phyloP scores from a whole-genome alignment of 1,140 invertebrate species.

The Caenorhabditis tropicalis region DNA sequence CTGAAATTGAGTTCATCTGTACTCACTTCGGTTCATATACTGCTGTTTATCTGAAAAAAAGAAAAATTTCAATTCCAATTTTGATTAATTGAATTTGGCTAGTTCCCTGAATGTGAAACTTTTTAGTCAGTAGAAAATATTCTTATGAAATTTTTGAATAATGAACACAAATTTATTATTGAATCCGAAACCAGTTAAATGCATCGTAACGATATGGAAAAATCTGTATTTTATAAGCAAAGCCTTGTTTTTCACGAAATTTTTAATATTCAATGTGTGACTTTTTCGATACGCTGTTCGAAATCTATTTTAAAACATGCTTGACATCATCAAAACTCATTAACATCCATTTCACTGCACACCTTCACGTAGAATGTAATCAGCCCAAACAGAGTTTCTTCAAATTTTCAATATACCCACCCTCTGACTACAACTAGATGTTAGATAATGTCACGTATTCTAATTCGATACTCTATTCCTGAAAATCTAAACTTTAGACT shows the following conservation, averaged over 20 bases:
- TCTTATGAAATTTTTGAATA: too few relatives aligned
- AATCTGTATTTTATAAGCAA: too few relatives aligned
- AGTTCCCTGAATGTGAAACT: too few relatives aligned
- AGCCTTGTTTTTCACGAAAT: neutral
- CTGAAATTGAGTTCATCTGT: too few relatives aligned
- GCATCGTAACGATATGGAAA: too few relatives aligned
- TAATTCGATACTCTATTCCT: neutral
- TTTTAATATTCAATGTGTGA: neutral
- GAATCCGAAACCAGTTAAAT: too few relatives aligned
- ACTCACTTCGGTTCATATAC: too few relatives aligned
- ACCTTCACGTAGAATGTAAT: neutral
- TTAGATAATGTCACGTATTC: constrained; percentile 28
- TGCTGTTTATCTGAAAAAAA: too few relatives aligned
- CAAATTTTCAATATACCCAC: neutral
- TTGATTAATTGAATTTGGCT: too few relatives aligned
- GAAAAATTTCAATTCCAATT: too few relatives aligned
- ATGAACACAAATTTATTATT: too few relatives aligned
- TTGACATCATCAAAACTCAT: neutral
- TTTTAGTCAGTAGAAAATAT: too few relatives aligned
- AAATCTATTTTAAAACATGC: neutral
- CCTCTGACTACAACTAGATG: neutral
- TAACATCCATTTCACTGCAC: neutral
- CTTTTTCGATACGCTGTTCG: neutral
- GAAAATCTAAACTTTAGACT: neutral
- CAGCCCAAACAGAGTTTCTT: neutral